phyloP scores from a whole-genome alignment of 2,797 vertebrate genomes.

The Alauda arvensis region DNA sequence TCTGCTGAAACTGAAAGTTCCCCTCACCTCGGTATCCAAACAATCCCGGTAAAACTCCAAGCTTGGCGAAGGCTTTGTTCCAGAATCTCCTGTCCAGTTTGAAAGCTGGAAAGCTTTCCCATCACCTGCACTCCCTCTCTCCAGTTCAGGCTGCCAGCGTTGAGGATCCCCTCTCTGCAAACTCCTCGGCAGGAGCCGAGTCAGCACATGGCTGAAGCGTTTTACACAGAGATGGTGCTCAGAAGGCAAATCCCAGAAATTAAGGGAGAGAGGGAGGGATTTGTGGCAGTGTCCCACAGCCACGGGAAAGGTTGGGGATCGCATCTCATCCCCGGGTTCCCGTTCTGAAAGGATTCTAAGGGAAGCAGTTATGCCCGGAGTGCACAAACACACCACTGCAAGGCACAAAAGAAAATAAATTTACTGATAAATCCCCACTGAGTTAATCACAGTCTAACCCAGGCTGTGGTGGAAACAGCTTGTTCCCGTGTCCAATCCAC shows the following conservation, averaged over 20 bases:
- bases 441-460: background rate
- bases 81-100: background rate
- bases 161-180: background rate
- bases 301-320: background rate
- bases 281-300: background rate
- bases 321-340: background rate
- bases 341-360: background rate
- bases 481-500: background rate
- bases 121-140: background rate
- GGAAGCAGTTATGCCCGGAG: background rate
- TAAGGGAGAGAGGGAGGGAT: background rate
- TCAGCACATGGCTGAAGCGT: background rate
- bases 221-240: background rate
- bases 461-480: background rate
- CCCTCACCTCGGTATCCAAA: fast-evolving
- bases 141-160: background rate
- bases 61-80: background rate
- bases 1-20: background rate
- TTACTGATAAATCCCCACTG: background rate
- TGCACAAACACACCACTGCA: background rate
- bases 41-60: background rate
- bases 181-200: background rate
- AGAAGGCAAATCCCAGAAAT: background rate
- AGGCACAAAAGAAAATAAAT: background rate
- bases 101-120: background rate